These are phyloP conservation scores for Dipus sagitta DNA, from an alignment of 2,797 vertebrate genomes.

Conservation along the genomic window DNA sequence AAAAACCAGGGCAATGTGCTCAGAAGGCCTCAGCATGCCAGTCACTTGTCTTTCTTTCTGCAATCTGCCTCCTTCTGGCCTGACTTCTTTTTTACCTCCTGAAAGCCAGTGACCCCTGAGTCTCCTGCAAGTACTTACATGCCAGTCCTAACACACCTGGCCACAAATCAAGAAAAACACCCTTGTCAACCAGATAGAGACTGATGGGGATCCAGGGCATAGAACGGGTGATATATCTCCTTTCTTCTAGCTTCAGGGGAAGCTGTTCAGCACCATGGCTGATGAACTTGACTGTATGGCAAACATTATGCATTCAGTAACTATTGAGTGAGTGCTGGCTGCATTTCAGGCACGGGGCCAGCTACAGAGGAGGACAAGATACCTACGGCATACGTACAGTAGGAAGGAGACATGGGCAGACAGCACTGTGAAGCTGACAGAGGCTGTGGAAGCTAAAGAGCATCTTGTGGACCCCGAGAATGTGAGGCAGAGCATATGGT, in stretches of 20 bases:
- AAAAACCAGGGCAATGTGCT: slow-evolving; percentile 84
- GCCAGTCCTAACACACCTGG: slow-evolving; percentile 47
- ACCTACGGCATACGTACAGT: not conserved
- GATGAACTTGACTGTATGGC: not conserved
- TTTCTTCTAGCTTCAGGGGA: not conserved
- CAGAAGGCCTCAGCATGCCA: slow-evolving; percentile 43
- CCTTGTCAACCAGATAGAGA: slow-evolving; percentile 27
- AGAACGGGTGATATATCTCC: not conserved
- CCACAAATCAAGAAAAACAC: slow-evolving; percentile 45
- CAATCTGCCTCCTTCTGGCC: slow-evolving; percentile 42
- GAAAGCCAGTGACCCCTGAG: slow-evolving; percentile 48
- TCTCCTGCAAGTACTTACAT: slow-evolving; percentile 57
- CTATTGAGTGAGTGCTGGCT: not conserved
- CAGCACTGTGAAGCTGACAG: not conserved
- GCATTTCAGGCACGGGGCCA: not conserved
- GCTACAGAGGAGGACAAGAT: not conserved
- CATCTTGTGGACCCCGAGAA: not conserved
- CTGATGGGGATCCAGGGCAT: slow-evolving; percentile 16
- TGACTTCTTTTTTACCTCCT: slow-evolving; percentile 45
- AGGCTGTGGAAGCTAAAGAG: not conserved
- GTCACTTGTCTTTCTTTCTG: slow-evolving; percentile 1
- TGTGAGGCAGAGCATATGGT: not conserved
- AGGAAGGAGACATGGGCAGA: not conserved
- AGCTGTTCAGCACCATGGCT: not conserved
- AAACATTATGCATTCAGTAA: not conserved